Evolutionary conservation across 2,797 vertebrate species (phyloP).

Genomic region (Falco novaeseelandiae): DNA sequence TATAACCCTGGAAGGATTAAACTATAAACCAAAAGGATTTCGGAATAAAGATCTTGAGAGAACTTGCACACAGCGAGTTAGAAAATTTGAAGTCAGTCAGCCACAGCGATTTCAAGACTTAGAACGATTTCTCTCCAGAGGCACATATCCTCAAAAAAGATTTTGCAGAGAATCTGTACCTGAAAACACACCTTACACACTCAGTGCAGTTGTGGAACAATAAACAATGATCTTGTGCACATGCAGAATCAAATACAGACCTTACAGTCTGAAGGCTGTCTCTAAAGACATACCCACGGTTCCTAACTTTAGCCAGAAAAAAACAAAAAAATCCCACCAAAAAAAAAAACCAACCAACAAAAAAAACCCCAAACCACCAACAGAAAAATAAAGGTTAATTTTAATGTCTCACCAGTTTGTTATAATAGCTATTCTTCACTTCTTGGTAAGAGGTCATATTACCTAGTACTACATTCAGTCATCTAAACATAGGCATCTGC

Average conservation of each 20-base stretch:
- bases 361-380: background rate
- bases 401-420: background rate
- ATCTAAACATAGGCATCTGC: conserved; percentile 47
- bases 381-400: background rate
- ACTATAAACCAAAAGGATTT: background rate
- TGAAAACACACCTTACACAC: background rate
- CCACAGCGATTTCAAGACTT: background rate
- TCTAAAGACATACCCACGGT: background rate
- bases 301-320: background rate
- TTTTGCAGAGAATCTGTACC: background rate
- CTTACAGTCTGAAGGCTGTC: background rate
- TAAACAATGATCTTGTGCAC: background rate
- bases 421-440: conserved; percentile 21
- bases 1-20: background rate
- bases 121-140: background rate
- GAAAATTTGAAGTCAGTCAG: background rate
- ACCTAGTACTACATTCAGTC: background rate
- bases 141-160: background rate
- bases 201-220: background rate
- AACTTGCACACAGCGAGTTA: background rate
- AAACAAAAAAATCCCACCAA: background rate
- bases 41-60: background rate
- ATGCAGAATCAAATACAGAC: background rate
- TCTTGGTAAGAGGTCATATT: conserved; percentile 15
- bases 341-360: background rate